A percentile compares a stretch with the other conserved stretches of the same genome.
These are phyloP conservation scores for Stomatorhinus walkeri DNA, from an alignment of 2,797 vertebrate species.

Conservation along the genomic window DNA sequence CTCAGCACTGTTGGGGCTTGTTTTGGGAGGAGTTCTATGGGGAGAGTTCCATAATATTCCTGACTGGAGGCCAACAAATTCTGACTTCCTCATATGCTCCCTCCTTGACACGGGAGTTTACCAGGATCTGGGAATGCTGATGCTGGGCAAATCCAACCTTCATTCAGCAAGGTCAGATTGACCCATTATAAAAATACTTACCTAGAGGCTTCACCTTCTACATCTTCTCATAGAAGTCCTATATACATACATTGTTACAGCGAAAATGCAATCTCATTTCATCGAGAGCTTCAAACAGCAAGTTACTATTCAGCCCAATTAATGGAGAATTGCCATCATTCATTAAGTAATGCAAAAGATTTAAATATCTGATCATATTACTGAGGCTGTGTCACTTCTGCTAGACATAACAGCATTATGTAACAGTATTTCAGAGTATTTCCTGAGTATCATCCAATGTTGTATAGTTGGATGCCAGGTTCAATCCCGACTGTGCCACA, in stretches of 20 bases:
- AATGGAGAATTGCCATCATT: not conserved
- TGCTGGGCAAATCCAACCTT: not conserved
- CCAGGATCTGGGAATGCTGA: not conserved
- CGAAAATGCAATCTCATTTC: not conserved
- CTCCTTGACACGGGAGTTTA: not conserved
- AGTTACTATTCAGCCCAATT: not conserved
- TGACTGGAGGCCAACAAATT: slow-evolving; percentile 48
- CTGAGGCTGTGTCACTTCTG: not conserved
- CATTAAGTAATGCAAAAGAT: not conserved
- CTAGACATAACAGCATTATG: not conserved
- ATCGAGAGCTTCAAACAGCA: not conserved
- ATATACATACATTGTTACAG: not conserved
- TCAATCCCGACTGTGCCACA: not conserved
- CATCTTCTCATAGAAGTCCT: not conserved
- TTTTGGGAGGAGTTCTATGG: slow-evolving; percentile 34
- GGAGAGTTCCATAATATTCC: slow-evolving; percentile 25
- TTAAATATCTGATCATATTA: slow-evolving; percentile 8
- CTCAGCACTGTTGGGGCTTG: slow-evolving; percentile 16
- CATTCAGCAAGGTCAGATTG: not conserved
- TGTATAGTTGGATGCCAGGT: not conserved
- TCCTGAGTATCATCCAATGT: not conserved
- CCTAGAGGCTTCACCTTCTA: not conserved
- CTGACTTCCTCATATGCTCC: slow-evolving; percentile 7
- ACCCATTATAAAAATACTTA: not conserved
- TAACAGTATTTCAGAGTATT: not conserved